Percentiles rank a stretch among this genome's conserved stretches.
phyloP scores from a whole-genome alignment of 2,113 vertebrate species.

The Ailurus styani region DNA sequence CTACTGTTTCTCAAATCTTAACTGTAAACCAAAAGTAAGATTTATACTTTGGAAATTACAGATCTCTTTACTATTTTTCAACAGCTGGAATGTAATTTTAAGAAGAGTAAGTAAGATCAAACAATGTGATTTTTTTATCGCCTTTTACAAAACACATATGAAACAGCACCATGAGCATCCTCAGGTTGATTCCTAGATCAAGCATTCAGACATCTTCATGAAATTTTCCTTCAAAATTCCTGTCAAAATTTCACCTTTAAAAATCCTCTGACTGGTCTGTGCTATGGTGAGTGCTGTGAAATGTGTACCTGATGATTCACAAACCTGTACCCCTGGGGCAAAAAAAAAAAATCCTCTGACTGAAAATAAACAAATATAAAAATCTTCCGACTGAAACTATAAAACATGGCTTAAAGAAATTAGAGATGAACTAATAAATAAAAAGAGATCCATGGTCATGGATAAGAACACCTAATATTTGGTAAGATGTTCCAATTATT shows the following conservation, averaged over 20 bases:
- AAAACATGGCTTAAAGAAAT: neutral
- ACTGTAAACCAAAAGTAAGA: constrained; percentile 46
- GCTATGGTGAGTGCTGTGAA: too few species aligned
- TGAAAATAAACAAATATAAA: neutral
- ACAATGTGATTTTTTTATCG: constrained; percentile 1
- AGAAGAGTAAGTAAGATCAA: constrained; percentile 14
- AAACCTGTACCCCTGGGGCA: too few species aligned
- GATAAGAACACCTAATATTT: neutral
- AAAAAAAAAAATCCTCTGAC: neutral
- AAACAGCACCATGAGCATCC: neutral
- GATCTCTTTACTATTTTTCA: constrained; percentile 38
- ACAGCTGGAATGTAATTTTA: neutral
- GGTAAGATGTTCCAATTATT: neutral
- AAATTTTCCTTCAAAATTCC: constrained; percentile 15
- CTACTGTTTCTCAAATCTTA: constrained; percentile 5
- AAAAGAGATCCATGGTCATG: neutral
- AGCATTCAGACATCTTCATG: neutral
- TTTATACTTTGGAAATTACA: constrained; percentile 20
- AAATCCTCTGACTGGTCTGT: neutral
- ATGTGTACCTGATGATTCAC: too few species aligned
- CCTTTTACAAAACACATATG: neutral
- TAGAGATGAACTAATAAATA: neutral
- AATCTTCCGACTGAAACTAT: neutral
- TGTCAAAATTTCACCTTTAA: constrained; percentile 9
- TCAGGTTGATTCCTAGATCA: neutral